A percentile compares a stretch with the other conserved stretches of the same genome.
Evolutionary conservation across 2,888 invertebrate species (phyloP).

Genomic region (Bellardia bayeri): DNA sequence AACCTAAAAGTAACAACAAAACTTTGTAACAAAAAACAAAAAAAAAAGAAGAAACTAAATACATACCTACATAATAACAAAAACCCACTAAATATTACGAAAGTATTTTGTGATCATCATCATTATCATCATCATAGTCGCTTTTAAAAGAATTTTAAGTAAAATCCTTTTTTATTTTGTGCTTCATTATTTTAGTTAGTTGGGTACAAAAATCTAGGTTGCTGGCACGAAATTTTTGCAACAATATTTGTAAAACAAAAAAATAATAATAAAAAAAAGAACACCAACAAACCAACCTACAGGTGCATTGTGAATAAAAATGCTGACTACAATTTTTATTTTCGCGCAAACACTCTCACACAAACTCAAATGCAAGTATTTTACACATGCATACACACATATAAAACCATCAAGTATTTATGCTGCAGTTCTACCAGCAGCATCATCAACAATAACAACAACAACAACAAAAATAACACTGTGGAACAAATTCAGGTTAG

Average conservation of each 20-base stretch:
- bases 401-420: not conserved
- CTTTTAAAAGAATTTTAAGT: conserved; percentile 24
- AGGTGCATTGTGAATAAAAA: conserved; percentile 40
- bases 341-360: not conserved
- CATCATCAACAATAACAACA: not conserved
- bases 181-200: not conserved
- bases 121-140: conserved; percentile 9
- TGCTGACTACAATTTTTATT: conserved; percentile 22
- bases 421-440: not conserved
- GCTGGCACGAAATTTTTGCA: conserved; percentile 31
- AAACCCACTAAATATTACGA: conserved; percentile 9
- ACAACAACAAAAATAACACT: not conserved
- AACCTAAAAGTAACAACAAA: conserved; percentile 33
- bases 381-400: not conserved
- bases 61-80: not conserved
- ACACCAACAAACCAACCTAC: conserved; percentile 9
- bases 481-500: no score
- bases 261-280: conserved; percentile 16
- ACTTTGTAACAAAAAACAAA: not conserved
- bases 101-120: conserved; percentile 28
- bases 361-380: not conserved
- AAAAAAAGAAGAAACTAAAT: not conserved
- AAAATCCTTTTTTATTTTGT: conserved; percentile 12
- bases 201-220: conserved; percentile 38
- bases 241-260: not conserved